phyloP scores from a whole-genome alignment of 2,113 vertebrate genomes.

The Gila orcuttii region DNA sequence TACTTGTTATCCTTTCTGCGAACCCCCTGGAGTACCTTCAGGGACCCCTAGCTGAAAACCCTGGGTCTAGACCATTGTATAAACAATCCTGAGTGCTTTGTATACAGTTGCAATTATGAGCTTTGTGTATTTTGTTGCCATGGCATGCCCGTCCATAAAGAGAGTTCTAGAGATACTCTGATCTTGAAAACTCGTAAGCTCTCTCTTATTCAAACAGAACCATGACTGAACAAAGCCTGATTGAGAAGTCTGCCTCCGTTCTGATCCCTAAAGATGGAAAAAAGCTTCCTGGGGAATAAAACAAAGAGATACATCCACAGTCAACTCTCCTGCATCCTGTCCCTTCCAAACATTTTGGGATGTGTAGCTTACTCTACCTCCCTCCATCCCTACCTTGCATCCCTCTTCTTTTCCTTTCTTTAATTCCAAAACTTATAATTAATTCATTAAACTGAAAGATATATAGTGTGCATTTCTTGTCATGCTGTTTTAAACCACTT shows the following conservation, averaged over 20 bases:
- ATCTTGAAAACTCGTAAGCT: conserved; percentile 69
- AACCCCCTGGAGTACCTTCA: not conserved
- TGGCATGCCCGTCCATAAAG: not conserved
- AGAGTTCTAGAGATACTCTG: conserved; percentile 40
- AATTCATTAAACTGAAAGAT: not conserved
- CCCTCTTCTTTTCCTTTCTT: not conserved
- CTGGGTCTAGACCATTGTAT: conserved; percentile 20
- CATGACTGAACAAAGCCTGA: conserved; percentile 72
- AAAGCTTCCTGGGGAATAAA: conserved; percentile 50
- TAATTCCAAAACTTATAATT: not conserved
- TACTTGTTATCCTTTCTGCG: too few relatives aligned
- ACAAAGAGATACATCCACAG: conserved; percentile 4
- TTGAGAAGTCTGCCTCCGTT: conserved; percentile 61
- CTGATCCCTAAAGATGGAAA: conserved; percentile 58
- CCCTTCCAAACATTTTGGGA: conserved; percentile 4
- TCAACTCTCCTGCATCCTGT: conserved; percentile 43
- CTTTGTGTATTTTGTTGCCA: conserved; percentile 21
- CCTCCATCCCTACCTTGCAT: not conserved
- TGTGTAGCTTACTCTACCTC: not conserved
- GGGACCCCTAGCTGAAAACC: not conserved
- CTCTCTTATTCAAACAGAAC: conserved; percentile 68
- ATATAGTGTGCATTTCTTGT: not conserved
- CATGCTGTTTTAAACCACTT: not conserved
- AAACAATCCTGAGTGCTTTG: conserved; percentile 13
- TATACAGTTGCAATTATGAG: conserved; percentile 29